Percentiles rank a stretch among this genome's conserved stretches.
phyloP scores from a whole-genome alignment of 2,113 vertebrate species.

The Bubo scandiacus region DNA sequence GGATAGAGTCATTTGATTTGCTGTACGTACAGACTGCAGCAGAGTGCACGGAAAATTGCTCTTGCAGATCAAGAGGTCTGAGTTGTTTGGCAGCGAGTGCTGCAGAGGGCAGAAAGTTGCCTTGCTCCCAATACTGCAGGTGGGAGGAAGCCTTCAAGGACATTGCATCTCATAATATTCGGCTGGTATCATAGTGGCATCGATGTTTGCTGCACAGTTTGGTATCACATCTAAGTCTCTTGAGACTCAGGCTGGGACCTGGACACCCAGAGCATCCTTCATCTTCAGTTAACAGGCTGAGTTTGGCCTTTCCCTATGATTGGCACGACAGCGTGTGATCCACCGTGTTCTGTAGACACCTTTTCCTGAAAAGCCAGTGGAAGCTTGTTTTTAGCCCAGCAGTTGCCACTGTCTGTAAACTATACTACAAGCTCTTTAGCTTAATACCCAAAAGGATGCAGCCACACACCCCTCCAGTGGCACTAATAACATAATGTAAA shows the following conservation, averaged over 20 bases:
- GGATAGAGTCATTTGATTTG: background rate
- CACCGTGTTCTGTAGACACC: background rate
- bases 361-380: background rate
- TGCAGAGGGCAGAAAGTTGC: background rate
- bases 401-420: background rate
- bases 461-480: background rate
- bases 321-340: background rate
- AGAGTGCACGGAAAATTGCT: constrained; percentile 2
- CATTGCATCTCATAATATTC: rapidly evolving
- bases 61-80: constrained; percentile 5
- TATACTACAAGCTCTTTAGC: background rate
- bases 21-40: background rate
- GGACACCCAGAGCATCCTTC: background rate
- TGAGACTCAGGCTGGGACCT: background rate
- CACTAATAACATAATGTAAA: constrained; percentile 50
- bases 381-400: background rate
- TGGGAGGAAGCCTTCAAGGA: background rate
- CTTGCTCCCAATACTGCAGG: background rate
- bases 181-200: background rate
- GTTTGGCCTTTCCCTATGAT: background rate
- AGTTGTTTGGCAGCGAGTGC: background rate
- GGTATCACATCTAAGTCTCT: background rate
- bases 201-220: background rate
- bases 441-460: constrained; percentile 9
- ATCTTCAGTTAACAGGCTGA: background rate